Evolutionary conservation across 2,888 invertebrate species (phyloP).

Genomic region (Norana najaformis): DNA sequence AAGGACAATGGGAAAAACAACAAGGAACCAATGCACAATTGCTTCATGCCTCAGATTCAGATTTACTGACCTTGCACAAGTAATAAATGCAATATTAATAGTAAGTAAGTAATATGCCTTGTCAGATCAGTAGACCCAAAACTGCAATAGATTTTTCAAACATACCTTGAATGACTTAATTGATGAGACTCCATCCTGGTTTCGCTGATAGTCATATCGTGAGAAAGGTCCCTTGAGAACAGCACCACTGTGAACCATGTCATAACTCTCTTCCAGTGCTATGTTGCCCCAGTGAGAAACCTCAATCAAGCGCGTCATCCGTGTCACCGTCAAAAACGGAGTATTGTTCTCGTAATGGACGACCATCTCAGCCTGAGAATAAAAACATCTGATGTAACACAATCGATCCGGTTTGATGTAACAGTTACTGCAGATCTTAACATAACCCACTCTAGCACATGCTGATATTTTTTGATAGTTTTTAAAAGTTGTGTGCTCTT

Average conservation of each 20-base stretch:
- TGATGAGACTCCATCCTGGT: constrained; percentile 82
- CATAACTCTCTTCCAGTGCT: constrained; percentile 91
- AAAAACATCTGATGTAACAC: background rate
- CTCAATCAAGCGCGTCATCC: constrained; percentile 84
- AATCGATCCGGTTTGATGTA: background rate
- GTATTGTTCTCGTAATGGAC: constrained; percentile 95
- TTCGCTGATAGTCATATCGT: constrained; percentile 93
- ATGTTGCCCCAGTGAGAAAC: constrained; percentile 99
- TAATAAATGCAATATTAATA: no score
- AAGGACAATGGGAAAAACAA: no score
- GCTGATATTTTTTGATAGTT: no score
- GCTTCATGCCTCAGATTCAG: no score
- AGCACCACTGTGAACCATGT: constrained; percentile 90
- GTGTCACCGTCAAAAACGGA: constrained; percentile 90
- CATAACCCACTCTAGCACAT: no score
- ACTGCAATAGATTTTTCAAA: background rate
- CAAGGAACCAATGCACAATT: no score
- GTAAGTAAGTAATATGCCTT: background rate
- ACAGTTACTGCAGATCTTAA: no score
- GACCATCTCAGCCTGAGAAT: constrained; percentile 69
- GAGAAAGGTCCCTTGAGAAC: constrained; percentile 91
- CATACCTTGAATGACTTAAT: constrained; percentile 84
- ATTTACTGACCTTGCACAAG: no score
- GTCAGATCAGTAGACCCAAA: background rate
- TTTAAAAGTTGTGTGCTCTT: no score